A percentile compares a stretch with the other conserved stretches of the same genome.
These are phyloP conservation scores for Nebria brevicollis DNA, from an alignment of 2,888 invertebrate genomes.

Conservation along the genomic window DNA sequence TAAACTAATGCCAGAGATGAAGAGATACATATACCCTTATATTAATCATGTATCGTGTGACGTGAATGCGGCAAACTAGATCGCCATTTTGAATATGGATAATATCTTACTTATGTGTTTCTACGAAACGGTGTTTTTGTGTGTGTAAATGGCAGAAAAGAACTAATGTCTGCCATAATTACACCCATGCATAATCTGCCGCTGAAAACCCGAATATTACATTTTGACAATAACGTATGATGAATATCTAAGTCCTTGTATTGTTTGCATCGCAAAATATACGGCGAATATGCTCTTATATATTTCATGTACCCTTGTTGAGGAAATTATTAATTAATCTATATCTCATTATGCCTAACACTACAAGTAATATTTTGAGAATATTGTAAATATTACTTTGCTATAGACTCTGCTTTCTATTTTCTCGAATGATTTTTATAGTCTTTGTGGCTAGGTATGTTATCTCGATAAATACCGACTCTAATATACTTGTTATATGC, in stretches of 20 bases:
- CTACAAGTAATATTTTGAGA: no score
- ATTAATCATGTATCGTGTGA: constrained; percentile 43
- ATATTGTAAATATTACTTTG: no score
- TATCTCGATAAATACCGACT: no score
- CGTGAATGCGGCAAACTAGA: constrained; percentile 25
- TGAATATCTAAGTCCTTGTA: background rate
- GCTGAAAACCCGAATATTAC: background rate
- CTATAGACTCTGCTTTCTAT: no score
- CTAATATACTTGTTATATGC: no score
- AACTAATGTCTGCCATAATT: background rate
- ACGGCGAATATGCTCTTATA: background rate
- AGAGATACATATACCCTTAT: constrained; percentile 21
- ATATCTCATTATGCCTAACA: no score
- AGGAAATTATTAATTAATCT: no score
- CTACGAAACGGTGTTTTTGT: background rate
- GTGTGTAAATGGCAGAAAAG: background rate
- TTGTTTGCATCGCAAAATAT: background rate
- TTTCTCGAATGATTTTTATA: no score
- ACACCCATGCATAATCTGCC: background rate
- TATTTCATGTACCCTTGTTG: no score
- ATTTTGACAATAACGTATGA: background rate
- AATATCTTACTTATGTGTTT: background rate
- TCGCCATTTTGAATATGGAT: background rate
- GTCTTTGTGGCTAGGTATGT: no score
- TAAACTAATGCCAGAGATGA: constrained; percentile 23